These are phyloP conservation scores for Latrodectus elegans DNA, from an alignment of 2,888 invertebrate genomes.

Conservation along the genomic window DNA sequence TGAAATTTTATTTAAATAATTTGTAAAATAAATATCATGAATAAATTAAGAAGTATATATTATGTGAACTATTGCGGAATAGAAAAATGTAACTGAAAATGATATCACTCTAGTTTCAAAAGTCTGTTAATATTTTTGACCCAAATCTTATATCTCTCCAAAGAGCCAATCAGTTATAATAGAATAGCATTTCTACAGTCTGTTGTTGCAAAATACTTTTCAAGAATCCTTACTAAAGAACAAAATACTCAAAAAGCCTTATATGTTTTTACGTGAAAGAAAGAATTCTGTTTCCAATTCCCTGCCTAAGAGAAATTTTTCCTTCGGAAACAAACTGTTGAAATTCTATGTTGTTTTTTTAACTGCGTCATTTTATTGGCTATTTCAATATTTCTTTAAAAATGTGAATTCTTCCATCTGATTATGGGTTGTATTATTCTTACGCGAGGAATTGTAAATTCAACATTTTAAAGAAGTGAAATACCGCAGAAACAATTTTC, in stretches of 20 bases:
- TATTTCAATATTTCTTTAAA: slow-evolving; percentile 43
- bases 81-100: no score
- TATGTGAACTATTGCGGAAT: no score
- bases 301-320: slow-evolving; percentile 17
- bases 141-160: not conserved
- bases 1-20: no score
- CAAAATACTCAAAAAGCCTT: slow-evolving; percentile 38
- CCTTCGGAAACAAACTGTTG: not conserved
- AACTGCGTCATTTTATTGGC: slow-evolving; percentile 35
- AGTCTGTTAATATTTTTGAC: no score
- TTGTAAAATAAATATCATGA: no score
- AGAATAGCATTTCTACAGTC: slow-evolving; percentile 39
- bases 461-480: slow-evolving; percentile 1
- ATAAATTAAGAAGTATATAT: no score
- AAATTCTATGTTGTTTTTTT: not conserved
- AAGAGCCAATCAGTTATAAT: slow-evolving; percentile 28
- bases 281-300: no score
- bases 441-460: slow-evolving; percentile 14
- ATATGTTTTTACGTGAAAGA: not conserved
- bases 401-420: slow-evolving; percentile 19
- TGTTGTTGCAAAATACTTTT: slow-evolving; percentile 39
- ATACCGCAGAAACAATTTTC: no score
- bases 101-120: no score
- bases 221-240: slow-evolving; percentile 33
- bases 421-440: not conserved